phyloP scores from a whole-genome alignment of 2,113 vertebrate species.

The Rhipidura dahli region DNA sequence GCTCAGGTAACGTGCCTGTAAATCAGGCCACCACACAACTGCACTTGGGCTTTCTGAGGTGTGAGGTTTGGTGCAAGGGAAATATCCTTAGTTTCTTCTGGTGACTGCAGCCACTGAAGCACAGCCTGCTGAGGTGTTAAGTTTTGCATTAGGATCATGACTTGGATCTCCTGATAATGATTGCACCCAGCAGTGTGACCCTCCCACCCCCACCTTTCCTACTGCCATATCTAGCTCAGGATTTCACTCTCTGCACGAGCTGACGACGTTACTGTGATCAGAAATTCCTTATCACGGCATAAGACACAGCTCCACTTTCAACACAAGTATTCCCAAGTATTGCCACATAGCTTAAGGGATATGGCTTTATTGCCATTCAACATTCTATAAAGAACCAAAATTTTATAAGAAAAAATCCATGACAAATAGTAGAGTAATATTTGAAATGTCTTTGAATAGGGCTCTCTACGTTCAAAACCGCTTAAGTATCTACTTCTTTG shows the following conservation, averaged over 20 bases:
- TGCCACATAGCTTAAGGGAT: neutral
- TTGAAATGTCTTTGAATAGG: neutral
- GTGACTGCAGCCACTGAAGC: neutral
- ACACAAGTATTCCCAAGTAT: neutral
- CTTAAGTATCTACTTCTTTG: neutral
- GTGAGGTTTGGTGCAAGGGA: neutral
- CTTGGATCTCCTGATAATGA: neutral
- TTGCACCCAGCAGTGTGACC: neutral
- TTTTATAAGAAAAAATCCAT: neutral
- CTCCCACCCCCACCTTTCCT: neutral
- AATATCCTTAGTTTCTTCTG: neutral
- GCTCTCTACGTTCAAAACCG: neutral
- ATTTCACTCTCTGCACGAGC: neutral
- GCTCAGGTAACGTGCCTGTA: neutral
- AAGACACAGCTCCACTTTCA: neutral
- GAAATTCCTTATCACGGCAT: neutral
- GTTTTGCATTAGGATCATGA: neutral
- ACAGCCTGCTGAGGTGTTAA: neutral
- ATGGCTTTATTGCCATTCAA: neutral
- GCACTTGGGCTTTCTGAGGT: neutral
- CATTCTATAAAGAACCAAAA: neutral
- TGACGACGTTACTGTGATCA: neutral
- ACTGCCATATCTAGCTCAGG: neutral
- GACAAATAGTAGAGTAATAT: neutral
- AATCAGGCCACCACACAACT: neutral